A percentile compares a stretch with the other conserved stretches of the same genome.
Evolutionary conservation across 2,113 vertebrate species (phyloP).

Genomic region (Tyrannus savana): DNA sequence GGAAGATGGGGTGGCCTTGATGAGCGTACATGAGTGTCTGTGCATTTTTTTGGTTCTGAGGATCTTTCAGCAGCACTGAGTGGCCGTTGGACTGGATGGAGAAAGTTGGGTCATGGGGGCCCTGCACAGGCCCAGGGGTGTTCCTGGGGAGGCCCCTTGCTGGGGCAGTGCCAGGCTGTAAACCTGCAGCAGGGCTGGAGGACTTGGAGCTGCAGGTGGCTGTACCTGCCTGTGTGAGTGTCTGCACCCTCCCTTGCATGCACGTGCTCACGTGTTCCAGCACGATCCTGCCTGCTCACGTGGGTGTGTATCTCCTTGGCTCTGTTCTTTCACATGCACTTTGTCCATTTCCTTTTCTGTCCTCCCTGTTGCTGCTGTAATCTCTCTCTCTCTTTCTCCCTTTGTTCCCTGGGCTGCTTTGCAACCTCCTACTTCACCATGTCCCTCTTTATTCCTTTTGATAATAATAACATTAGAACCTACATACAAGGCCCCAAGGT

Average conservation of each 20-base stretch:
- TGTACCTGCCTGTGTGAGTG: neutral
- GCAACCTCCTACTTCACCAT: neutral
- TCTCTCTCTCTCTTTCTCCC: neutral
- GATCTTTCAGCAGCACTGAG: neutral
- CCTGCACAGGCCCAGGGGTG: accelerated
- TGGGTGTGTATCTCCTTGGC: neutral
- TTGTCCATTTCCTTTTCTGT: conserved; percentile 23
- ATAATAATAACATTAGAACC: conserved; percentile 21
- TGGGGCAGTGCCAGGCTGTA: neutral
- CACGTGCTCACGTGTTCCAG: neutral
- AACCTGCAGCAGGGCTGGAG: neutral
- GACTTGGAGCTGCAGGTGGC: neutral
- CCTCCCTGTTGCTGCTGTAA: conserved; percentile 6
- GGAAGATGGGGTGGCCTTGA: neutral
- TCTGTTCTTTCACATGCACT: conserved; percentile 2
- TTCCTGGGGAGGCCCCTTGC: neutral
- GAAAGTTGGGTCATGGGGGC: neutral
- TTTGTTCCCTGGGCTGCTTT: conserved; percentile 48
- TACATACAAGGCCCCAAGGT: neutral
- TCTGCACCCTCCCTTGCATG: neutral
- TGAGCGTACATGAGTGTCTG: neutral
- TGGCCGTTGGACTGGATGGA: neutral
- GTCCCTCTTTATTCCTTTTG: conserved; percentile 46
- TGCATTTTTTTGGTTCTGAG: neutral
- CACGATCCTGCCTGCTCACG: neutral